Percentiles rank a stretch among this genome's conserved stretches.
These are phyloP conservation scores for Halichoerus grypus DNA, from an alignment of 2,113 vertebrate genomes.

Conservation along the genomic window DNA sequence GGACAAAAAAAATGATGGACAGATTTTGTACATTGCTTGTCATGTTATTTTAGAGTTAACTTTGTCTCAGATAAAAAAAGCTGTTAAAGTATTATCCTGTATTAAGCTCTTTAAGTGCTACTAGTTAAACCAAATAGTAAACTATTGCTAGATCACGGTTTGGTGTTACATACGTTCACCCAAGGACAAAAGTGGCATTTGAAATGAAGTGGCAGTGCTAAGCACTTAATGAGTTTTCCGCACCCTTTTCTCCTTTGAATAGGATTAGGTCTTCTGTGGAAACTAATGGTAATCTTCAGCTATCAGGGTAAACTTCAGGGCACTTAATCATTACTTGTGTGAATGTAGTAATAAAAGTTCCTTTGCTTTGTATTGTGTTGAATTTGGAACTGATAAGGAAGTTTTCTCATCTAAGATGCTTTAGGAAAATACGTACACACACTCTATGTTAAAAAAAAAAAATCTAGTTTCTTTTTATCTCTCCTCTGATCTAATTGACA, in stretches of 20 bases:
- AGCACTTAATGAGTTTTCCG: not conserved
- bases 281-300: conserved; percentile 49
- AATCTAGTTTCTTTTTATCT: not conserved
- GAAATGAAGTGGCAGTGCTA: conserved; percentile 55
- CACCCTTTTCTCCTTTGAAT: not conserved
- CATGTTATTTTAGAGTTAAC: conserved; percentile 61
- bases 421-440: not conserved
- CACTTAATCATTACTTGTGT: conserved; percentile 59
- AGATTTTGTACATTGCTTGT: conserved; percentile 69
- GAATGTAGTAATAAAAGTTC: conserved; percentile 72
- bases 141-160: conserved; percentile 37
- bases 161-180: conserved; percentile 43
- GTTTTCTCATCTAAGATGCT: not conserved
- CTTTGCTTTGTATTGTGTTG: conserved; percentile 70
- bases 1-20: conserved; percentile 44
- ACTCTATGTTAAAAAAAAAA: not conserved
- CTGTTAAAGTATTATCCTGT: conserved; percentile 42
- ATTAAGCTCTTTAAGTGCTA: conserved; percentile 59
- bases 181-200: conserved; percentile 20
- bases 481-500: conserved; percentile 1
- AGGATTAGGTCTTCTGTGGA: conserved; percentile 41
- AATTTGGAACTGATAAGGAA: conserved; percentile 61
- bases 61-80: conserved; percentile 56
- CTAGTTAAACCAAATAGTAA: conserved; percentile 47
- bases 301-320: conserved; percentile 46